Evolutionary conservation across 2,888 invertebrate genomes (phyloP), one percentile per base, ranked within the genome.

Genomic region (Callosobruchus maculatus): DNA sequence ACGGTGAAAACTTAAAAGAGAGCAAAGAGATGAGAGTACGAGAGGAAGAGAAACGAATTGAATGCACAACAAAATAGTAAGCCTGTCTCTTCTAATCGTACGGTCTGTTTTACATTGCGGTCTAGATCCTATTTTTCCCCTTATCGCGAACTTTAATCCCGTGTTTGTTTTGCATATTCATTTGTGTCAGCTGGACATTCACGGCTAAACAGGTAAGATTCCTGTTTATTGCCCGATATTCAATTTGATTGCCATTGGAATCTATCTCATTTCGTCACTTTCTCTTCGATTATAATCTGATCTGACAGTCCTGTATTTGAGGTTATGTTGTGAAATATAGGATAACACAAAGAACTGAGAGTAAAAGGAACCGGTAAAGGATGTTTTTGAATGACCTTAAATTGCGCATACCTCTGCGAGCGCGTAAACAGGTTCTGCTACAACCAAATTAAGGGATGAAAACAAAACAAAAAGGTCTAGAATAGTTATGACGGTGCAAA

Each of bases 1-100:
- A 87, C 83, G 86, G 87, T 86, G 87, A 87, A 87, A 88, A 88
- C 87, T 86, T 85, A 84, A 85, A 86, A 86, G 85, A 87, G 85
- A 85, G 85, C 84, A 83, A 85, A 86, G 86, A 86, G 86, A 86
- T 86, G 87, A 87, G 86, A 87, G 87, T 26, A 26, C 26, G 26
- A 26, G 49, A 49, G 49, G 49, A 86, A 86, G 85, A 86, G 79
- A 79, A 80, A 88, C 86, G 88, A 88, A 88, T 87, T 87, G 87
- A 88, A 88, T 86, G 87, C 87, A 88, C 87, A 87, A 88, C 87
- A 88, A 88, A 88, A 87, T 87, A 87, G 87, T 87, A 86, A 87
- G 86, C 86, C 85, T 86, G 86, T 85, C 86, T 86, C 85, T 85
- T 84, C 85, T 87, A 86, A 85, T 85, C 86, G 86, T 84, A 86